Evolutionary conservation across 2,113 vertebrate genomes (phyloP).

Genomic region (Thunnus maccoyii): DNA sequence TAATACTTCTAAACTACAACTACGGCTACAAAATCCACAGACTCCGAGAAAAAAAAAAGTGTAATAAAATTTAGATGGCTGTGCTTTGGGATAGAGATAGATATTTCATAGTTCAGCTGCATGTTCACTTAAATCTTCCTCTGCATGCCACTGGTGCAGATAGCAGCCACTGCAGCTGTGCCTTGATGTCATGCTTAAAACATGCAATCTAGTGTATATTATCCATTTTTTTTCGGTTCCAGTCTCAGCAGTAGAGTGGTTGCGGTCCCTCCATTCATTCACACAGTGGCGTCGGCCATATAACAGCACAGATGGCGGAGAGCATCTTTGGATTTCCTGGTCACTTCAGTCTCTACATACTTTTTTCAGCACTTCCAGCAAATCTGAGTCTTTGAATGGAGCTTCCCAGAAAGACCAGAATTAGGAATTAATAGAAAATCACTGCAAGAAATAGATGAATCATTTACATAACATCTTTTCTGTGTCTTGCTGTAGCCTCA

Average conservation of each 20-base stretch:
- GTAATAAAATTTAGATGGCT: no score
- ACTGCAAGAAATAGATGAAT: constrained; percentile 28
- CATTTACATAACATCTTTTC: constrained; percentile 52
- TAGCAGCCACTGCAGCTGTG: constrained; percentile 64
- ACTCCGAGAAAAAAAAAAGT: no score
- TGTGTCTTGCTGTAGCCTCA: constrained; percentile 29
- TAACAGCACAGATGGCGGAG: constrained; percentile 63
- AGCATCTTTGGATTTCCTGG: constrained; percentile 56
- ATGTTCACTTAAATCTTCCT: constrained; percentile 22
- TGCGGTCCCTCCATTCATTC: constrained; percentile 39
- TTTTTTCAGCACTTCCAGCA: constrained; percentile 38
- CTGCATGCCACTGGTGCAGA: constrained; percentile 44
- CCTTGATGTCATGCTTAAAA: constrained; percentile 69
- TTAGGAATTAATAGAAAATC: constrained; percentile 9
- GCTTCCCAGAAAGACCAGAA: constrained; percentile 37
- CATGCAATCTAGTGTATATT: constrained; percentile 47
- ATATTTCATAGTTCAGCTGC: background rate
- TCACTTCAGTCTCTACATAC: constrained; percentile 36
- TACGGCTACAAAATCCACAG: no score
- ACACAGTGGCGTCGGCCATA: constrained; percentile 18
- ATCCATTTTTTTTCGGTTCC: constrained; percentile 20
- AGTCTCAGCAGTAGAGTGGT: constrained; percentile 35
- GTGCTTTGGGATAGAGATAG: background rate
- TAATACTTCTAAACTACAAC: no score
- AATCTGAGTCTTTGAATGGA: constrained; percentile 11